These are phyloP conservation scores for Drosophila neoperkinsi DNA, from an alignment of 2,888 invertebrate genomes.

Conservation along the genomic window DNA sequence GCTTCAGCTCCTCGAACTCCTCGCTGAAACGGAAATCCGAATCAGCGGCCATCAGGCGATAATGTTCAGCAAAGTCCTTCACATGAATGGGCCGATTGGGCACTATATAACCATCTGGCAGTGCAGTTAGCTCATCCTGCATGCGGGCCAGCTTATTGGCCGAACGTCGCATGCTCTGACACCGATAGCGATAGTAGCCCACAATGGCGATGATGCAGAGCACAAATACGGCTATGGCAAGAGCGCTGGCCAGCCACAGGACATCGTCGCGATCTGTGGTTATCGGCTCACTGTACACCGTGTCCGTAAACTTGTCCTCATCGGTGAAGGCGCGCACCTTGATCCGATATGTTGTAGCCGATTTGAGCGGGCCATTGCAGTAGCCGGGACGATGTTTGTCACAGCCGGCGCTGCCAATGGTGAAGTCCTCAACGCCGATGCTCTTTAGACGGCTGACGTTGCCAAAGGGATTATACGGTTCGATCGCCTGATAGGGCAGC, in stretches of 20 bases:
- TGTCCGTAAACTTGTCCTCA: conserved; percentile 96
- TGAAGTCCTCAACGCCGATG: conserved; percentile 93
- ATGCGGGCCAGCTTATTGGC: conserved; percentile 88
- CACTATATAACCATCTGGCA: conserved; percentile 91
- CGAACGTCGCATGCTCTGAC: conserved; percentile 87
- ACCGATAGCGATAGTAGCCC: conserved; percentile 87
- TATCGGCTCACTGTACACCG: conserved; percentile 94
- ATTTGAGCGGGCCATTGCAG: conserved; percentile 98
- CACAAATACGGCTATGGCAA: conserved; percentile 51
- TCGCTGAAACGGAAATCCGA: conserved; percentile 98
- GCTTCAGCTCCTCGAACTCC: conserved; percentile 98
- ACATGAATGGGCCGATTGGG: conserved; percentile 93
- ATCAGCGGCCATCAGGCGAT: conserved; percentile 97
- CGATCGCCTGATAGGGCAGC: conserved; percentile 97
- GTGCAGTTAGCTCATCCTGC: conserved; percentile 89
- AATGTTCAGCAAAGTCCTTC: conserved; percentile 96
- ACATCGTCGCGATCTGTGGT: conserved; percentile 89
- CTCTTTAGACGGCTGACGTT: conserved; percentile 85
- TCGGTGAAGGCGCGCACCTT: conserved; percentile 98
- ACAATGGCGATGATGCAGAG: conserved; percentile 68
- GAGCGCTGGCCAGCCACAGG: conserved; percentile 39
- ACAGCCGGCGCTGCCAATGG: conserved; percentile 93
- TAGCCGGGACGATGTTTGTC: conserved; percentile 91
- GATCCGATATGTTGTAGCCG: conserved; percentile 93
- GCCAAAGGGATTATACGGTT: conserved; percentile 95